A percentile compares a stretch with the other conserved stretches of the same genome.
Conservation (phyloP, 2,113 vertebrate species). For the Promerops cafer region DNA sequence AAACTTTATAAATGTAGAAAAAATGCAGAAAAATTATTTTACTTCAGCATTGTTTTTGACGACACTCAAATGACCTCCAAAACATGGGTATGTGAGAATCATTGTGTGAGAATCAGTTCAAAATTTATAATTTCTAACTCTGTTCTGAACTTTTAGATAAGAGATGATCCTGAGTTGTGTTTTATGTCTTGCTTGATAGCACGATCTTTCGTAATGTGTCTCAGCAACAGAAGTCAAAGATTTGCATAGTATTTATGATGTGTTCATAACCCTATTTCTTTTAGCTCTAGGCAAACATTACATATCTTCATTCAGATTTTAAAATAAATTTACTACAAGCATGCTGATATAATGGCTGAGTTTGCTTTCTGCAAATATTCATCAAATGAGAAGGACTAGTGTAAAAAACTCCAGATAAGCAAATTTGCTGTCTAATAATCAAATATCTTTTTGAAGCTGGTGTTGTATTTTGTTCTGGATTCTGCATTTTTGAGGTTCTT, state of each 20-base stretch:
- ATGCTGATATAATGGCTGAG: constrained; percentile 3
- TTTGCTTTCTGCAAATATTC: constrained; percentile 39
- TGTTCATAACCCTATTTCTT: constrained; percentile 12
- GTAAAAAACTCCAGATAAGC: constrained; percentile 33
- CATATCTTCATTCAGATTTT: constrained; percentile 24
- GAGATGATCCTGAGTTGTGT: neutral
- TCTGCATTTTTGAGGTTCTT: neutral
- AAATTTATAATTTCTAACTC: neutral
- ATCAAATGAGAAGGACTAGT: neutral
- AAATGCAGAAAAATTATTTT: neutral
- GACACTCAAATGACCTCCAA: neutral
- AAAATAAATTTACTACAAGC: constrained; percentile 32
- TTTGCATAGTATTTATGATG: constrained; percentile 39
- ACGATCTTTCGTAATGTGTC: neutral
- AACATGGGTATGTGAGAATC: neutral
- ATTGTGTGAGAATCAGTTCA: neutral
- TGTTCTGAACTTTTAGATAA: constrained; percentile 7
- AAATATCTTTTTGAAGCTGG: neutral
- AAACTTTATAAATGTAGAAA: neutral
- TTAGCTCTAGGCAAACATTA: constrained; percentile 2
- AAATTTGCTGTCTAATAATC: constrained; percentile 14
- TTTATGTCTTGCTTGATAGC: neutral
- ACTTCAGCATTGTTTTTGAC: neutral
- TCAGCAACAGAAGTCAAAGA: constrained; percentile 12
- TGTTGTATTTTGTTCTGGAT: neutral